Base-by-base conservation (phyloP, 2,113 vertebrate genomes). In the Carollia perspicillata region DNA sequence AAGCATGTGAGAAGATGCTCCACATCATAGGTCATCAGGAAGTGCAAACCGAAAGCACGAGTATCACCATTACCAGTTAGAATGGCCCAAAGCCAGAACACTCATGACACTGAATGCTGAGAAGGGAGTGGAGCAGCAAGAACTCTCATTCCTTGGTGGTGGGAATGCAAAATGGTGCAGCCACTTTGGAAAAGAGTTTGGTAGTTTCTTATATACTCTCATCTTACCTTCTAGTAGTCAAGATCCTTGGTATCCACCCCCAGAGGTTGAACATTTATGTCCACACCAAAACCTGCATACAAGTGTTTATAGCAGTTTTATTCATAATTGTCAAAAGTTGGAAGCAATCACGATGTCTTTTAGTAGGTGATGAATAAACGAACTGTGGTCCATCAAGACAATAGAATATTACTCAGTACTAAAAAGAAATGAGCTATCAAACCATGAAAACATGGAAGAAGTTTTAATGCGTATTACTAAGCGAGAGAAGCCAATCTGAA, bases 11-110 rank as follows among this genome's bases (percentile, higher is more conserved):
- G 14, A 68, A 65, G 44, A 35, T 22, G 33, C 10, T 30, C 16
- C 53, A 18, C 10, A 13, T n/a, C n/a, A 4, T 18, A 8, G n/a
- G 10, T 26, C 47, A n/a, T 5, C 40, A 49, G 42, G 6, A 88
- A 49, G 1, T 8, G 16, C 0, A 37, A 6, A 30, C 40, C 28
- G 13, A 66, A 83, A 35, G 13, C 20, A 0, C 23, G 40, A 75
- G 47, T 23, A 2, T 28, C 1, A 0, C 12, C 1, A 3, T 0
- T 5, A 0, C 0, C 1, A 26, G 22, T 7, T 2, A 42, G n/a
- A 33, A 8, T 0, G 16, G n/a, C 77, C 51, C 1, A 5, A 22
- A n/a, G 28, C 60, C 14, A 23, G 60, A 37, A 5, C 14, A 0
- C 60, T 26, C n/a, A 51, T 0, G 23, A 0, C 18, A 44, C 3